Base-by-base conservation (phyloP, 2,113 vertebrate species). In the Gnathonemus longibarbis region DNA sequence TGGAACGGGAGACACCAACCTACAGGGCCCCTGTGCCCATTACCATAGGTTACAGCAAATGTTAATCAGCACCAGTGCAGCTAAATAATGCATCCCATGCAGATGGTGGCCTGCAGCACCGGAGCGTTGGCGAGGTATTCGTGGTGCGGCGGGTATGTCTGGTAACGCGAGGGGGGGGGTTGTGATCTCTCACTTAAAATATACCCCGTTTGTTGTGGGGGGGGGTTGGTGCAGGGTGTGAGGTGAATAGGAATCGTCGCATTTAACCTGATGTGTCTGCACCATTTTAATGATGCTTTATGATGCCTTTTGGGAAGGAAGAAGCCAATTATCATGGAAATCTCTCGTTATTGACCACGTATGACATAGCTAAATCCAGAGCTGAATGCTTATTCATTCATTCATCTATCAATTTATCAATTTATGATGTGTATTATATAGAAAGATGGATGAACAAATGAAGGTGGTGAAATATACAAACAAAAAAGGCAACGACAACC, bases 31-130 rank as follows among this genome's bases (percentile, higher is more conserved):
- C 94, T 94, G 96, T 96, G 96, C 96, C 96, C 95, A 97, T 96
- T 96, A 97, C 95, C 96, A 96, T 96, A 96, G 96, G 96, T 97
- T 97, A 96, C 96, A 95, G 96, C 96, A 96, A 97, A 96, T 96
- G 96, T 96, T 97, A 96, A 96, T 97, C 96, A 96, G 96, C 94
- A 95, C 95, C 95, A 96, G 91, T 91, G 90, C 95, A 95, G 96
- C 95, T 97, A 97, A 97, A 97, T 97, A 97, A 97, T 97, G 96
- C 96, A 97, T 96, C 93, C 94, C 92, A 94, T 96, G 95, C 96
- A 97, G 97, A 97, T 97, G 96, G 97, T 96, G 94, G 94, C 94
- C 45, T 92, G 93, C 94, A 93, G 93, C 95, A 93, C 95, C 95
- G 94, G 95, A 95, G 95, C 95, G 92, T 96, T 96, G 96, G 96